phyloP scores from a whole-genome alignment of 2,888 invertebrate species.

The Drosophila fungiperda region DNA sequence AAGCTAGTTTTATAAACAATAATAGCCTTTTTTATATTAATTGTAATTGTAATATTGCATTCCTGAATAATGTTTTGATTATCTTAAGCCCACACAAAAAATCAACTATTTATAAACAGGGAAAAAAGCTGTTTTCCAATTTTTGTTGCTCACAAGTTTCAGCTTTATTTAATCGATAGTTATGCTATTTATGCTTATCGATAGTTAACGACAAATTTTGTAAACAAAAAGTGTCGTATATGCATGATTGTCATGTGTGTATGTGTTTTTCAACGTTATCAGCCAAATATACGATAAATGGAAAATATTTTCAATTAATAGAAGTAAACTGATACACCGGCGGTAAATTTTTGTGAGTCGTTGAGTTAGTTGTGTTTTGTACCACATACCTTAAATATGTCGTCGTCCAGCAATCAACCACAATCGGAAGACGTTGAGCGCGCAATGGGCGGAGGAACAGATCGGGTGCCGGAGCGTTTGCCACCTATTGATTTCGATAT shows the following conservation, averaged over 20 bases:
- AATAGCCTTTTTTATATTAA: neutral
- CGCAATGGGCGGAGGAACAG: constrained; percentile 33
- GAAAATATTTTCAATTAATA: constrained; percentile 48
- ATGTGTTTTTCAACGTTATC: constrained; percentile 59
- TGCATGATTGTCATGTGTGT: constrained; percentile 14
- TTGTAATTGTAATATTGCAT: neutral
- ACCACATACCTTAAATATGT: constrained; percentile 47
- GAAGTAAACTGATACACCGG: constrained; percentile 31
- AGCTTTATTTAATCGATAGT: neutral
- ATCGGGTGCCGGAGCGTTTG: constrained; percentile 43
- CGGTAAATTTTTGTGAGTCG: constrained; percentile 53
- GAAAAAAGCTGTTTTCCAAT: accelerated
- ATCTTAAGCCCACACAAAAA: neutral
- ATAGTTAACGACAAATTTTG: constrained; percentile 25
- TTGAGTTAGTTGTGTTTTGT: constrained; percentile 34
- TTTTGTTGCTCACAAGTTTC: neutral
- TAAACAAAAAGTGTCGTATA: constrained; percentile 40
- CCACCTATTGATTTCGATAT: constrained; percentile 86
- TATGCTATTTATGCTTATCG: constrained; percentile 11
- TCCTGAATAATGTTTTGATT: neutral
- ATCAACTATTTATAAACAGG: neutral
- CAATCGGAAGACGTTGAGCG: constrained; percentile 33
- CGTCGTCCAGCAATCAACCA: constrained; percentile 47
- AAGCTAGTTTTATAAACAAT: neutral
- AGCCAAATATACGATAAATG: constrained; percentile 24